Conservation (phyloP, 2,888 invertebrate genomes). For the Bombylius major region DNA sequence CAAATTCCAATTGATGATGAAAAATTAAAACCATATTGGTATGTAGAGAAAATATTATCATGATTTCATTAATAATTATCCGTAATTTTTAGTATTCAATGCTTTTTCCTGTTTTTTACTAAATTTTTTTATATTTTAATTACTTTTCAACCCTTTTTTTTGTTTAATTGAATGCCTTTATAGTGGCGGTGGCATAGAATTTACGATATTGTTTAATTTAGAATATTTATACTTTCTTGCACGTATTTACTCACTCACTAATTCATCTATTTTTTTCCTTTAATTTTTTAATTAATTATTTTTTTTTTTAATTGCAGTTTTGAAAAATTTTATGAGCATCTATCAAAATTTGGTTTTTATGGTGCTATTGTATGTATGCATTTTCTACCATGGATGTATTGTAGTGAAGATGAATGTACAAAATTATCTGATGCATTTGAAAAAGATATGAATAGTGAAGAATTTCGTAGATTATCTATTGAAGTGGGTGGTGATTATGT, state of each 20-base stretch:
- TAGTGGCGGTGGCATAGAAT: no score
- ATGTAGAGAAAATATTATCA: neutral
- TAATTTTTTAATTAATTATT: no score
- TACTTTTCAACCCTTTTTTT: no score
- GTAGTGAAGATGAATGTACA: conserved; percentile 23
- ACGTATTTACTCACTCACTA: no score
- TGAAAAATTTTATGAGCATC: conserved; percentile 27
- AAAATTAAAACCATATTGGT: conserved; percentile 11
- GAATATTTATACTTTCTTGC: no score
- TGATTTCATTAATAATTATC: no score
- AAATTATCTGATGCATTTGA: conserved; percentile 25
- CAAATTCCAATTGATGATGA: conserved; percentile 15
- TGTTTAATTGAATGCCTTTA: no score
- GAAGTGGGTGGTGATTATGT: conserved; percentile 27
- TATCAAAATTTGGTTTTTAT: conserved; percentile 30
- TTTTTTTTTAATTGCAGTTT: conserved; percentile 16
- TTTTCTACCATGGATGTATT: conserved; percentile 30
- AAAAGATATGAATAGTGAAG: conserved; percentile 24
- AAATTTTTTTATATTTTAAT: no score
- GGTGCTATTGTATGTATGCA: conserved; percentile 30
- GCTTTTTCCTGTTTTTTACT: no score
- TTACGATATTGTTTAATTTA: no score
- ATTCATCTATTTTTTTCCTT: no score
- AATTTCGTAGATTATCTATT: conserved; percentile 24
- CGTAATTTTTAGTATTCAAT: no score